Evolutionary conservation across 2,113 vertebrate species (phyloP).

Genomic region (Bos indicus): DNA sequence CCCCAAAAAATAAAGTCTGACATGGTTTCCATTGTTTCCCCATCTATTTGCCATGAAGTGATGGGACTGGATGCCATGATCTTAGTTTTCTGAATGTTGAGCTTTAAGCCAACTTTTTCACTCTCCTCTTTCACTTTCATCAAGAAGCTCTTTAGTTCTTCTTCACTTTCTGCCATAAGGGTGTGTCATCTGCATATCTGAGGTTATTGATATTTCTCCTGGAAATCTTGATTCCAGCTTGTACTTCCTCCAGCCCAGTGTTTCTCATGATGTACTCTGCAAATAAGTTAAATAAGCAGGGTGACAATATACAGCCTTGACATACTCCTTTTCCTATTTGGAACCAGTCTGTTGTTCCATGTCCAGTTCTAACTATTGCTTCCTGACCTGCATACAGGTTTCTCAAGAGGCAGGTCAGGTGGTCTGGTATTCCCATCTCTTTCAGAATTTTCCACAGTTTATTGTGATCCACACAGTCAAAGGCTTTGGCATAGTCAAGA

Average conservation of each 20-base stretch:
- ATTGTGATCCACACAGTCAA: too few species aligned
- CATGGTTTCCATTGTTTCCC: not conserved
- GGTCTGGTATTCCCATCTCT: too few species aligned
- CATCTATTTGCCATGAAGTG: not conserved
- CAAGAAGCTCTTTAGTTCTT: not conserved
- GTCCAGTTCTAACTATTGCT: too few species aligned
- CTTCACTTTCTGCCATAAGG: not conserved
- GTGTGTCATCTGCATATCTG: not conserved
- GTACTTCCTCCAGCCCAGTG: not conserved
- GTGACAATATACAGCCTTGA: too few species aligned
- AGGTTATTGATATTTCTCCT: not conserved
- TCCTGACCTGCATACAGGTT: too few species aligned
- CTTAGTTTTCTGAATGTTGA: not conserved
- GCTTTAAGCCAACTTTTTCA: not conserved
- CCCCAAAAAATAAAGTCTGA: fast-evolving
- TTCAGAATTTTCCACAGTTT: too few species aligned
- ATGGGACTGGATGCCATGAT: not conserved
- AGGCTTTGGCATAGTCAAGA: not conserved
- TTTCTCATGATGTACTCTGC: too few species aligned
- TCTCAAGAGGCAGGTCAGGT: too few species aligned
- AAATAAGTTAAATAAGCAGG: too few species aligned
- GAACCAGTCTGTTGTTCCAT: too few species aligned
- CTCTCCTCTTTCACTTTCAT: not conserved
- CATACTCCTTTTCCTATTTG: too few species aligned
- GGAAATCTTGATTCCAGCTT: not conserved